Percentiles rank a stretch among this genome's conserved stretches.
Evolutionary conservation across 1,140 invertebrate species (phyloP).

Genomic region (Globodera rostochiensis): DNA sequence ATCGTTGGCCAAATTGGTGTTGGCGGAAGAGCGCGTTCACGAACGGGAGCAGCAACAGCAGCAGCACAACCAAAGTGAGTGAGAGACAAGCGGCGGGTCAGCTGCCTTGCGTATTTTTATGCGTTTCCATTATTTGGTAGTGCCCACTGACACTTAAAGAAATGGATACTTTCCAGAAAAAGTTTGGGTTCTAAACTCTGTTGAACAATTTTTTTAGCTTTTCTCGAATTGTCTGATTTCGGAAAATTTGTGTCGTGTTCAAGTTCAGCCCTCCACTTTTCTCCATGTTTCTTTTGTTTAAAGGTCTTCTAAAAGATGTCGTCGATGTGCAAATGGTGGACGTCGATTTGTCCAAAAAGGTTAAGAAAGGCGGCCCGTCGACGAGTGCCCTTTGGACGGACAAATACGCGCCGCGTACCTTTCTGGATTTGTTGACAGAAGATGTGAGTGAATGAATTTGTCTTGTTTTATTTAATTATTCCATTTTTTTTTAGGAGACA

Average conservation of each 20-base stretch:
- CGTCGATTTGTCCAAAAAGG: not conserved
- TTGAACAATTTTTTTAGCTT: too few relatives aligned
- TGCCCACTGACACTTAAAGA: too few relatives aligned
- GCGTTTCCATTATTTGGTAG: too few relatives aligned
- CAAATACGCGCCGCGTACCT: slow-evolving; percentile 31
- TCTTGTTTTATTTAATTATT: not conserved
- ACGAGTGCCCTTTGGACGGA: slow-evolving; percentile 23
- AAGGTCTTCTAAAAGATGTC: not conserved
- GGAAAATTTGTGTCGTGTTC: too few relatives aligned
- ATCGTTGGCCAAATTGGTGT: not conserved
- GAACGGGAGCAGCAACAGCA: slow-evolving; percentile 7
- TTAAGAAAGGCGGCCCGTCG: not conserved
- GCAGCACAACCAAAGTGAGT: not conserved
- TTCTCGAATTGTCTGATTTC: too few relatives aligned
- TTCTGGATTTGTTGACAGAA: slow-evolving; percentile 33
- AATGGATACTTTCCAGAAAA: too few relatives aligned
- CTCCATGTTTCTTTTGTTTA: too few relatives aligned
- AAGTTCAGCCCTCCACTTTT: too few relatives aligned
- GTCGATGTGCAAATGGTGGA: not conserved
- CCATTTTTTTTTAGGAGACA: not conserved
- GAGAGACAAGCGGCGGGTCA: not conserved
- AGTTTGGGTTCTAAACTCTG: too few relatives aligned
- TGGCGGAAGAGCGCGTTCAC: slow-evolving; percentile 4
- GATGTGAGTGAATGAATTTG: slow-evolving; percentile 17
- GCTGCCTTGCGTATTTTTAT: not conserved